A percentile compares a stretch with the other conserved stretches of the same genome.
Conservation (phyloP, 1,140 invertebrate genomes). For the Tetramorium parvispinum region DNA sequence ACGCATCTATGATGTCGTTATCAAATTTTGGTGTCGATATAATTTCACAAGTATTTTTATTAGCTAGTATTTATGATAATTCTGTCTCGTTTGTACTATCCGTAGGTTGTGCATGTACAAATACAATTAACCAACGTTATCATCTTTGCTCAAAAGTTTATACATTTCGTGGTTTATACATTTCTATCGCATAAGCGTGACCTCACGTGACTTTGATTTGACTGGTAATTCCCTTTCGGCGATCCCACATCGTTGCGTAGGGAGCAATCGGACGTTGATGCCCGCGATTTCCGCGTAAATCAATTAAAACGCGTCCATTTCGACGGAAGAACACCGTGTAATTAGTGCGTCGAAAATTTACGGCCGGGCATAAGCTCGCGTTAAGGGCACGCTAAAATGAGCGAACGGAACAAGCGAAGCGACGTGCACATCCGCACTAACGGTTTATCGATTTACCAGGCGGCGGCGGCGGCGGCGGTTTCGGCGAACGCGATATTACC, state of each 20-base stretch:
- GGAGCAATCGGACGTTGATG: not conserved
- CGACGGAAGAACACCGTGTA: not conserved
- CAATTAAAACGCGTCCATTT: slow-evolving; percentile 28
- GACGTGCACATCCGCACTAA: slow-evolving; percentile 34
- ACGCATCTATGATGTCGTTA: slow-evolving; percentile 18
- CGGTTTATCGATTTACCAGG: slow-evolving; percentile 29
- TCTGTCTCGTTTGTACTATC: not conserved
- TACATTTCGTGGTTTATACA: not conserved
- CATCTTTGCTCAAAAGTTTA: not conserved
- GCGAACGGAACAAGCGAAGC: slow-evolving; percentile 19
- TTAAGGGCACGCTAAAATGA: slow-evolving; percentile 35
- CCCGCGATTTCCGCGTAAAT: not conserved
- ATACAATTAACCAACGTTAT: slow-evolving; percentile 49
- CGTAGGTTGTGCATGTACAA: not conserved
- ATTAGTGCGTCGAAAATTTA: slow-evolving; percentile 36
- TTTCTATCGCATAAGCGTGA: not conserved
- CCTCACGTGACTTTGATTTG: not conserved
- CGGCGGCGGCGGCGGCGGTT: not conserved
- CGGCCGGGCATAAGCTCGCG: not conserved
- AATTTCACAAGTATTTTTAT: slow-evolving; percentile 22
- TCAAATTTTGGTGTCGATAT: slow-evolving; percentile 28
- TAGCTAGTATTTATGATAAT: not conserved
- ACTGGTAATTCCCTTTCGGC: not conserved
- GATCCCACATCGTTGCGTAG: not conserved
- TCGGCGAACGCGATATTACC: slow-evolving; percentile 16